Percentiles rank a stretch among this genome's conserved stretches.
Conservation (phyloP, 2,797 vertebrate genomes). For the Sorex maritimensis region DNA sequence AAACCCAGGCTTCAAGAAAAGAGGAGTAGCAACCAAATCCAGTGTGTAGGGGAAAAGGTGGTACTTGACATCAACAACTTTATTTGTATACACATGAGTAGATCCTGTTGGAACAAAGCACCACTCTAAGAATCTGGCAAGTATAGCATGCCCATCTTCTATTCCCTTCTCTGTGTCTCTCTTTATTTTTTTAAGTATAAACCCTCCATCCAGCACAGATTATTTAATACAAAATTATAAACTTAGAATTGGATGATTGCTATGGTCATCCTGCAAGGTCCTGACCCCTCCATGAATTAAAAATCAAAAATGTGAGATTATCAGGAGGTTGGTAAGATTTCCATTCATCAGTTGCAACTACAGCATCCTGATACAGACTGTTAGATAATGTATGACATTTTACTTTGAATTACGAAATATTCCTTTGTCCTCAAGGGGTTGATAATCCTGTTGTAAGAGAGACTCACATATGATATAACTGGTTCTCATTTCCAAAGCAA, state of each 20-base stretch:
- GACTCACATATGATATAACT: not conserved
- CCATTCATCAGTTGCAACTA: not conserved
- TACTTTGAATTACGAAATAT: not conserved
- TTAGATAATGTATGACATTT: no score
- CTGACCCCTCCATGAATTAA: not conserved
- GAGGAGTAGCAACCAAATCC: slow-evolving; percentile 93
- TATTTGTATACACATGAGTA: slow-evolving; percentile 89
- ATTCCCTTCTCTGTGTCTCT: not conserved
- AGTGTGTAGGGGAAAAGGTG: slow-evolving; percentile 92
- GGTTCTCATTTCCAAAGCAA: no score
- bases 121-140: not conserved
- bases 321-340: not conserved
- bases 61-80: slow-evolving; percentile 91
- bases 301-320: not conserved
- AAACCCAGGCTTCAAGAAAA: slow-evolving; percentile 95
- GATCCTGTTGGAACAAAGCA: slow-evolving; percentile 90
- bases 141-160: not conserved
- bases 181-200: not conserved
- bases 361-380: no score
- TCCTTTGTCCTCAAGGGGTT: not conserved
- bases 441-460: slow-evolving; percentile 6
- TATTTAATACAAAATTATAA: not conserved
- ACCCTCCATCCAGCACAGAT: not conserved
- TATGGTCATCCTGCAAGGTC: not conserved
- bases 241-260: not conserved